These are phyloP conservation scores for Scomber scombrus DNA, from an alignment of 2,113 vertebrate genomes.

Conservation along the genomic window DNA sequence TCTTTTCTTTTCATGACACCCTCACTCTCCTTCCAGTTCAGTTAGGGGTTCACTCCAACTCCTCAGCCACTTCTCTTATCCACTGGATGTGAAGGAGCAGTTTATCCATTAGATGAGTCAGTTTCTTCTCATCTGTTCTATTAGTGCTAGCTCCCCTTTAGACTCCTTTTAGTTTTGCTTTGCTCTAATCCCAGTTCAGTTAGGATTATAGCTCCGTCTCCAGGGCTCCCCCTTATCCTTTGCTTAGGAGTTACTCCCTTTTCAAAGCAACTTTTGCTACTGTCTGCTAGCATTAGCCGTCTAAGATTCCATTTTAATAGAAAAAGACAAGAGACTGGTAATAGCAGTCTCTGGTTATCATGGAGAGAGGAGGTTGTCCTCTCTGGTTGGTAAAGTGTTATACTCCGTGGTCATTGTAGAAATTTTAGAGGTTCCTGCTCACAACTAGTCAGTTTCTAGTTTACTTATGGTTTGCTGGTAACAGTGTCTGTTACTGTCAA, in stretches of 20 bases:
- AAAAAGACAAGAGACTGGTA: slow-evolving; percentile 53
- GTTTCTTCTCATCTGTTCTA: slow-evolving; percentile 69
- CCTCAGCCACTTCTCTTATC: slow-evolving; percentile 44
- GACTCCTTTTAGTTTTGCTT: slow-evolving; percentile 63
- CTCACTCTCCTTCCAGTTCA: slow-evolving; percentile 62
- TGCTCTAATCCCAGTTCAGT: slow-evolving; percentile 77
- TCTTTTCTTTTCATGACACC: slow-evolving; percentile 51
- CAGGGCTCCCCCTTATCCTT: slow-evolving; percentile 59
- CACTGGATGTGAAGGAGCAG: slow-evolving; percentile 57
- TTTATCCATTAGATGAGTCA: slow-evolving; percentile 69
- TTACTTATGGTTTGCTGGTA: slow-evolving; percentile 44
- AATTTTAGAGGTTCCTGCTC: slow-evolving; percentile 31
- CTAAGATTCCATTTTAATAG: slow-evolving; percentile 46
- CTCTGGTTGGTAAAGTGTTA: slow-evolving; percentile 17
- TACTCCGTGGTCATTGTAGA: slow-evolving; percentile 40
- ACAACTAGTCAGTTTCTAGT: slow-evolving; percentile 18
- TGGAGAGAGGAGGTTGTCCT: slow-evolving; percentile 46
- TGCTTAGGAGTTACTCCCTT: slow-evolving; percentile 60
- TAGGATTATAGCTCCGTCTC: slow-evolving; percentile 71
- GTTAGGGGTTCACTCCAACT: slow-evolving; percentile 48
- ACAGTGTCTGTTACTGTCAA: slow-evolving; percentile 58
- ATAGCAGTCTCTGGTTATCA: slow-evolving; percentile 42
- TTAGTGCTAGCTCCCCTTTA: slow-evolving; percentile 54
- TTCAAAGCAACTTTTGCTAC: slow-evolving; percentile 65
- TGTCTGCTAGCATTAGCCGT: slow-evolving; percentile 60